Evolutionary conservation across 37 sponge, comb jelly and placozoan species (phyloP), one percentile per base, ranked within the genome.

Genomic region (Ianthella basta): DNA sequence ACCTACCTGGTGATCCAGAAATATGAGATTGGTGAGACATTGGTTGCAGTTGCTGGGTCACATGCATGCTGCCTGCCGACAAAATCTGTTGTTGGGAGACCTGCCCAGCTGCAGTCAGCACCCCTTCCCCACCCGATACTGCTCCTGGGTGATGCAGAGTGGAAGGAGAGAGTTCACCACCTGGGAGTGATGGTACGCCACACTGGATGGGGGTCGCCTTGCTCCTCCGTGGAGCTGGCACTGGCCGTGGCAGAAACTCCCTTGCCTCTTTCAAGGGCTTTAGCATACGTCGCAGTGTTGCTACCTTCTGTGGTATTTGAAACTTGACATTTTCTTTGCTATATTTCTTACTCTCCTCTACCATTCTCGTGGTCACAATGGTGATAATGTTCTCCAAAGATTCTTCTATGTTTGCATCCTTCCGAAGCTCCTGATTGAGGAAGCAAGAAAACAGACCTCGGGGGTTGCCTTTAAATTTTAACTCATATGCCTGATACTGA

Each of bases 401-500:
- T 27, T 61, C 64, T 5, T 61, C 29, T n/a, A 61, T 6, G 10
- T 61, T 61, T n/a, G 2, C 10, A 29, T n/a, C 2, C 2, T 61
- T 27, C 4, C 64, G 64, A 6, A 61, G 13, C 29, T 61, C 64
- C 4, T 29, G 4, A 61, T 61, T 61, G 13, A 61, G 64, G 10
- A 61, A 61, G 13, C 27, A 4, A 61, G 64, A 61, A 61, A 61
- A 61, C 4, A 61, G 64, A 10, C 64, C 64, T 61, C 64, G 24
- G 2, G 24, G 59, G 10, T 29, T 59, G 0, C n/a, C 65, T n/a
- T n/a, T n/a, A 44, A 8, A 10, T 44, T 3, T 44, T 8, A 44
- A 8, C 23, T 84, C 84, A 77, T 65, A 79, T 0, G 89, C 80
- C 67, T 39, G 60, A 78, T 70, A 56, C 23, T 68, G 35, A 0